Conservation (phyloP, 1,140 invertebrate genomes). For the Nasonia longicornis region DNA sequence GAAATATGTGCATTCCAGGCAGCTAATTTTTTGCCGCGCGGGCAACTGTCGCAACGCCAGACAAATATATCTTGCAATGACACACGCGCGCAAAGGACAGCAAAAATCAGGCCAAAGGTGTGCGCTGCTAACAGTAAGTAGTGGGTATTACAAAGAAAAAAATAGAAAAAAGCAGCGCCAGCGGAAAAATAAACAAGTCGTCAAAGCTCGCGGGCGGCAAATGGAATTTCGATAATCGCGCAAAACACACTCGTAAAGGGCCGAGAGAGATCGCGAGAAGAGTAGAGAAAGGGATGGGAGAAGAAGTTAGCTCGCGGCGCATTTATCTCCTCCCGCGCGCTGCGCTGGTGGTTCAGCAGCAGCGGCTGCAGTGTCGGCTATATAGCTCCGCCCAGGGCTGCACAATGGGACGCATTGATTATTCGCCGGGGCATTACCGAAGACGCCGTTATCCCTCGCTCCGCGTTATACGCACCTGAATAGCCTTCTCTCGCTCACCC, state of each 20-base stretch:
- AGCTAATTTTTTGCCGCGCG: not conserved
- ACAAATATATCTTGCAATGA: not conserved
- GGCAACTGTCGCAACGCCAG: not conserved
- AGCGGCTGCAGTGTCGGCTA: no score
- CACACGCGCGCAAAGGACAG: not conserved
- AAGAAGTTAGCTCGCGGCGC: not conserved
- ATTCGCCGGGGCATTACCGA: constrained; percentile 48
- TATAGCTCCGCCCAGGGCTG: constrained; percentile 37
- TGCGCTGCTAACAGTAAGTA: not conserved
- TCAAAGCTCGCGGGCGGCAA: constrained; percentile 9
- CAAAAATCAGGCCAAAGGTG: not conserved
- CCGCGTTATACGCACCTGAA: constrained; percentile 50
- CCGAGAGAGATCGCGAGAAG: not conserved
- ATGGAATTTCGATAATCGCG: constrained; percentile 29
- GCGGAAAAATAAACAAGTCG: constrained; percentile 3
- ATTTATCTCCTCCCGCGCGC: constrained; percentile 41
- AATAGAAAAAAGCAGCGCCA: not conserved
- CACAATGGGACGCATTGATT: constrained; percentile 52
- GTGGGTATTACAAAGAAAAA: not conserved
- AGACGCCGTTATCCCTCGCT: constrained; percentile 40
- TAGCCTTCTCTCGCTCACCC: constrained; percentile 38
- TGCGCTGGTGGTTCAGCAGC: not conserved
- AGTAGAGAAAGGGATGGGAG: not conserved
- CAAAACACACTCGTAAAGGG: not conserved
- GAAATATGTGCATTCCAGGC: not conserved